Conservation (phyloP, 1,140 invertebrate species). For the Acromyrmex charruanus region DNA sequence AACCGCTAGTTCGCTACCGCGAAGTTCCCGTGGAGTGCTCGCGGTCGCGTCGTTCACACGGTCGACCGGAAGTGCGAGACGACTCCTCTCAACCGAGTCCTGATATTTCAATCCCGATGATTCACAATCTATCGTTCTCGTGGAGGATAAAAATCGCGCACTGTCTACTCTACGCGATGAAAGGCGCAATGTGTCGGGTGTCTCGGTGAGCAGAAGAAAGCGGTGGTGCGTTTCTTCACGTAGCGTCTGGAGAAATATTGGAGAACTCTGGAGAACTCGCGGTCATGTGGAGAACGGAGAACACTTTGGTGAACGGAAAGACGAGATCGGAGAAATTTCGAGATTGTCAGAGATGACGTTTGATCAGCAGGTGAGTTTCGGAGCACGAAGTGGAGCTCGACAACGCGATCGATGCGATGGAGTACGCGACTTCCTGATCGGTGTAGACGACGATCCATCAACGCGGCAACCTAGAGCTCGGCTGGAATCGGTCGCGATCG, state of each 20-base stretch:
- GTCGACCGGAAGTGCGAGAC: slow-evolving; percentile 53
- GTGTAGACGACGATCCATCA: slow-evolving; percentile 58
- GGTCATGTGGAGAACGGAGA: not conserved
- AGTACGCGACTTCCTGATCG: slow-evolving; percentile 56
- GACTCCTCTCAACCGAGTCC: slow-evolving; percentile 26
- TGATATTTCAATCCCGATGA: not conserved
- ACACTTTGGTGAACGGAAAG: not conserved
- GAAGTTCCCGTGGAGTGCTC: slow-evolving; percentile 21
- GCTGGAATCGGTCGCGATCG: slow-evolving; percentile 52
- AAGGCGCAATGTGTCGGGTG: not conserved
- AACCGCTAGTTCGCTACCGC: not conserved
- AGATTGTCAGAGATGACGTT: not conserved
- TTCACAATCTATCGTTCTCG: not conserved
- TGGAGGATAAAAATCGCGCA: not conserved
- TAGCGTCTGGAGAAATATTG: not conserved
- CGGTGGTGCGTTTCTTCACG: not conserved
- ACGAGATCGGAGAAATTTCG: slow-evolving; percentile 10
- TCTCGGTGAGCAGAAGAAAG: slow-evolving; percentile 23
- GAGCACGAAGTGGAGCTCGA: not conserved
- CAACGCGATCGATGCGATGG: slow-evolving; percentile 49
- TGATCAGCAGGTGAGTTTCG: not conserved
- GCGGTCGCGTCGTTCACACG: slow-evolving; percentile 61
- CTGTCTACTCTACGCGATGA: not conserved
- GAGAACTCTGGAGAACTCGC: not conserved
- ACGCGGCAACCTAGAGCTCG: slow-evolving; percentile 53